Percentiles rank a stretch among this genome's conserved stretches.
Conservation (phyloP, 2,888 invertebrate species). For the Griposia aprilina region DNA sequence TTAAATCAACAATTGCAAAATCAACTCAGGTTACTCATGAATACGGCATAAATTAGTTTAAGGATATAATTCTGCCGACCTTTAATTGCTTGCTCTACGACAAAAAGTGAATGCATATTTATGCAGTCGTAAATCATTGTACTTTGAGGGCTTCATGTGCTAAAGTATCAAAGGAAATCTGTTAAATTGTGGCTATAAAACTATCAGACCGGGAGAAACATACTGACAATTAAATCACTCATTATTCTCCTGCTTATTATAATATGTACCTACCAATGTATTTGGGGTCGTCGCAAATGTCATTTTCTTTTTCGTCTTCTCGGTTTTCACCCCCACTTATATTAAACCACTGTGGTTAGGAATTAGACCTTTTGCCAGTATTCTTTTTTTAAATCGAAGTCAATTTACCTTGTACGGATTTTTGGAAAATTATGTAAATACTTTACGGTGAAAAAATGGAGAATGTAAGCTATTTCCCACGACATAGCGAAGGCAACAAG, state of each 20-base stretch:
- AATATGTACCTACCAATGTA: not conserved
- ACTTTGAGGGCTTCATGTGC: not conserved
- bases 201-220: not conserved
- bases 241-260: not conserved
- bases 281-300: not conserved
- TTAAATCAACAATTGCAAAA: constrained; percentile 6
- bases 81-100: not conserved
- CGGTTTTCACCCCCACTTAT: not conserved
- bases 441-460: no score
- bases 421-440: not conserved
- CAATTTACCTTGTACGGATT: not conserved
- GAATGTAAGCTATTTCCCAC: no score
- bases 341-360: not conserved
- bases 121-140: constrained; percentile 19
- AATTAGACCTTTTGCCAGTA: not conserved
- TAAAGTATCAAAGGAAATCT: constrained; percentile 10
- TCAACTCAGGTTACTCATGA: not conserved
- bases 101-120: constrained; percentile 8
- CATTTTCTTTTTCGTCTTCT: not conserved
- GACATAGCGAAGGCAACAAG: not conserved
- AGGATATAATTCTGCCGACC: not conserved
- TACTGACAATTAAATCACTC: not conserved
- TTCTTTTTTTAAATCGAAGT: not conserved
- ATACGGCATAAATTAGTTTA: constrained; percentile 4
- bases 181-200: not conserved